Evolutionary conservation across 1,140 invertebrate species (phyloP).

Genomic region (Battus philenor): DNA sequence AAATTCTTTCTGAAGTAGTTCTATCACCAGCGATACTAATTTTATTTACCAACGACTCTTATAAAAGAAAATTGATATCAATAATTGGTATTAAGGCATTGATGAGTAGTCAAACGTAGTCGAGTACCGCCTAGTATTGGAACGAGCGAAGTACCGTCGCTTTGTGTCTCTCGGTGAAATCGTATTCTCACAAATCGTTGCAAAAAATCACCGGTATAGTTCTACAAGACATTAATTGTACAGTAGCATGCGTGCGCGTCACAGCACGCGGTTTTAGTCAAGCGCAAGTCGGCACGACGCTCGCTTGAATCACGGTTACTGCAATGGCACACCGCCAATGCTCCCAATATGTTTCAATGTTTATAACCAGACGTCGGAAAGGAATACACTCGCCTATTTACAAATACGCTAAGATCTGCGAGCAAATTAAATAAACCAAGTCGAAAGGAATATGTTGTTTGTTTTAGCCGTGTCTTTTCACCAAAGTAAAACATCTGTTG

Average conservation of each 20-base stretch:
- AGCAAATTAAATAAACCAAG: slow-evolving; percentile 21
- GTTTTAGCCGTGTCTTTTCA: slow-evolving; percentile 6
- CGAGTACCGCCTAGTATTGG: slow-evolving; percentile 50
- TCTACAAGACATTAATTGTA: slow-evolving; percentile 51
- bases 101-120: no score
- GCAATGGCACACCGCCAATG: slow-evolving; percentile 47
- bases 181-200: slow-evolving; percentile 57
- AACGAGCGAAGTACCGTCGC: slow-evolving; percentile 67
- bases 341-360: slow-evolving; percentile 23
- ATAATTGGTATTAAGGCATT: no score
- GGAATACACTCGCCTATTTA: slow-evolving; percentile 22
- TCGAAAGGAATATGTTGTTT: slow-evolving; percentile 12
- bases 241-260: slow-evolving; percentile 25
- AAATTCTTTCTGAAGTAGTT: no score
- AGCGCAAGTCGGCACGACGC: slow-evolving; percentile 28
- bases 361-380: slow-evolving; percentile 20
- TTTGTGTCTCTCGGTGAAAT: slow-evolving; percentile 65
- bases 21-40: no score
- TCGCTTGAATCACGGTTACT: slow-evolving; percentile 38
- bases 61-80: no score
- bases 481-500: slow-evolving; percentile 16
- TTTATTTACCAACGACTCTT: no score
- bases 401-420: slow-evolving; percentile 16
- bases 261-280: slow-evolving; percentile 16
- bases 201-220: slow-evolving; percentile 45